Percentiles rank a stretch among this genome's conserved stretches.
Conservation (phyloP, 2,797 vertebrate genomes). For the Vespertilio murinus region DNA sequence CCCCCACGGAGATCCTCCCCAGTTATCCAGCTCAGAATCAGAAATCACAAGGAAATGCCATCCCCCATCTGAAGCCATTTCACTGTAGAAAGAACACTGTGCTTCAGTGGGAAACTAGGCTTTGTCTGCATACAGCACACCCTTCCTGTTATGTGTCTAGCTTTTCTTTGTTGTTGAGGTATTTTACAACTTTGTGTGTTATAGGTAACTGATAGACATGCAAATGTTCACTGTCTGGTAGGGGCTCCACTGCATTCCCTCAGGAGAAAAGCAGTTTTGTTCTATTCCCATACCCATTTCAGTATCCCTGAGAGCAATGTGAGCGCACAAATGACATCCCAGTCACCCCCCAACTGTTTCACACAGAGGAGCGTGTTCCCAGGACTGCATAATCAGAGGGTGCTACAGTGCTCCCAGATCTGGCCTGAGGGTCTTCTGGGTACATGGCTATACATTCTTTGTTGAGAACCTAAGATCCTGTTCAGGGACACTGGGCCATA, state of each 20-base stretch:
- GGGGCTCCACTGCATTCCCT: neutral
- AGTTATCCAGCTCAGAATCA: neutral
- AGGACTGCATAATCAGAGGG: neutral
- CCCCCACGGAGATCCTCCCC: neutral
- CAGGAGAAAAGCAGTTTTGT: neutral
- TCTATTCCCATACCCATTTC: conserved; percentile 17
- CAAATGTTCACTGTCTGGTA: neutral
- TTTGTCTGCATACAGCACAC: neutral
- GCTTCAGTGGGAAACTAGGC: neutral
- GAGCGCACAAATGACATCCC: neutral
- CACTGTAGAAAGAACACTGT: neutral
- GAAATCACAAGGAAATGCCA: neutral
- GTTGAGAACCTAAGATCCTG: neutral
- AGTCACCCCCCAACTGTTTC: neutral
- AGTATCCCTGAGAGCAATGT: neutral
- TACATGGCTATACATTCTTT: neutral
- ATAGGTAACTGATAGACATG: conserved; percentile 7
- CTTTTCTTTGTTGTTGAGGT: neutral
- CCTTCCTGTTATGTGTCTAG: neutral
- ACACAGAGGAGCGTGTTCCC: neutral
- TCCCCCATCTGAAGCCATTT: neutral
- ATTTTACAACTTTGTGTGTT: neutral
- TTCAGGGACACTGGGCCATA: neutral
- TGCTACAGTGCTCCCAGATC: neutral
- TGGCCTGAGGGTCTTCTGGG: neutral